Base-by-base conservation (phyloP, 2,888 invertebrate genomes). In the Zelleria hepariella region DNA sequence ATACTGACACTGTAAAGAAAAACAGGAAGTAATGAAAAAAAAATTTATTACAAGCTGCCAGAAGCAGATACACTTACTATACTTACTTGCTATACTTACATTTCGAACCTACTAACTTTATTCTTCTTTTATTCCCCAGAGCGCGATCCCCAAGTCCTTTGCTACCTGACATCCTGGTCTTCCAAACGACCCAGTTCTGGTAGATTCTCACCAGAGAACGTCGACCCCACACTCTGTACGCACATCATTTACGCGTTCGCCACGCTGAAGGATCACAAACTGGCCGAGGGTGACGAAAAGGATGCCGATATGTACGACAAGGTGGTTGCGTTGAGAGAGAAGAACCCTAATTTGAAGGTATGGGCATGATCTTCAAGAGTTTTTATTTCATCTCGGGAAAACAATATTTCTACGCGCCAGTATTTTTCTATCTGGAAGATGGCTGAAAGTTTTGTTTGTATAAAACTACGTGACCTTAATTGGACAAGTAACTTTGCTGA, bases 151-250 rank as follows among this genome's bases (percentile, higher is more conserved):
- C 95, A 96, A 86, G 93, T 97, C 2, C 94, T 98, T 71, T 99
- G 99, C 82, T 98, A 98, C 81, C 91, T 98, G 78, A 98, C 98
- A 1, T 98, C 96, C 69, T 99, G 98, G 98, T 96, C 98, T 0
- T 93, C 95, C 62, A 98, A 98, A 79, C 91, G 98, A 59, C 95
- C 95, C 0, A 96, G 96, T 59, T 91, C 93, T 3, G 98, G 97
- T 10, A 94, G 94, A 74, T 98, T 97, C 84, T 92, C 91, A 62
- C 97, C 98, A 0, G 96, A 96, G 68, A 94, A 97, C 76, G 93
- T 98, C 49, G 95, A 98, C 73, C 91, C 97, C 0, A 92, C 91
- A 15, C 92, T 98, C 0, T 99, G 98, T 80, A 98, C 98, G 0
- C 98, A 98, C 80, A 90, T 99, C 47, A 94, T 99, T 61, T 98